These are phyloP conservation scores for Kryptopterus vitreolus DNA, from an alignment of 2,797 vertebrate species.

Conservation along the genomic window DNA sequence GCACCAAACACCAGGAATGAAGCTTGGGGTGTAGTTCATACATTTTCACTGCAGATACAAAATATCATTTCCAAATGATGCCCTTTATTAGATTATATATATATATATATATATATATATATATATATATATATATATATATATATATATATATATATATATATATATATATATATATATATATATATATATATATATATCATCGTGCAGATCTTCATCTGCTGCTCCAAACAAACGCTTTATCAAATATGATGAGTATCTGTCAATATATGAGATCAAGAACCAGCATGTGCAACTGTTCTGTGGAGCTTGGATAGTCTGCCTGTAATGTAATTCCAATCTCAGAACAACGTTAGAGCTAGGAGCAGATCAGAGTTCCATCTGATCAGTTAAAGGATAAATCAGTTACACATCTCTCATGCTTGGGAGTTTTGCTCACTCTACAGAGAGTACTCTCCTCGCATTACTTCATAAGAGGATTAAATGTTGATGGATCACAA, in stretches of 20 bases:
- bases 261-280: conserved; percentile 10
- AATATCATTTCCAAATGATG: neutral
- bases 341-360: conserved; percentile 48
- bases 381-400: conserved; percentile 49
- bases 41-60: neutral
- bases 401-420: conserved; percentile 45
- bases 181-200: too few species aligned
- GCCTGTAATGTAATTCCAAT: conserved; percentile 51
- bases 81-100: too few species aligned
- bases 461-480: conserved; percentile 48
- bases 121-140: too few species aligned
- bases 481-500: conserved; percentile 43
- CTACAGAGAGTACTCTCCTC: conserved; percentile 35
- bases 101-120: too few species aligned
- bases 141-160: too few species aligned
- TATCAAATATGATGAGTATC: conserved; percentile 32
- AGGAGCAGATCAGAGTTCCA: conserved; percentile 53
- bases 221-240: conserved; percentile 29
- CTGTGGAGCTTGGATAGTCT: conserved; percentile 32
- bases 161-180: too few species aligned
- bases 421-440: conserved; percentile 30
- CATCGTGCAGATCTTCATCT: neutral
- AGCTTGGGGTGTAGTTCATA: neutral
- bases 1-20: neutral
- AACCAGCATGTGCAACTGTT: neutral